Conservation (phyloP, 2,113 vertebrate species). For the Oncorhynchus clarkii region DNA sequence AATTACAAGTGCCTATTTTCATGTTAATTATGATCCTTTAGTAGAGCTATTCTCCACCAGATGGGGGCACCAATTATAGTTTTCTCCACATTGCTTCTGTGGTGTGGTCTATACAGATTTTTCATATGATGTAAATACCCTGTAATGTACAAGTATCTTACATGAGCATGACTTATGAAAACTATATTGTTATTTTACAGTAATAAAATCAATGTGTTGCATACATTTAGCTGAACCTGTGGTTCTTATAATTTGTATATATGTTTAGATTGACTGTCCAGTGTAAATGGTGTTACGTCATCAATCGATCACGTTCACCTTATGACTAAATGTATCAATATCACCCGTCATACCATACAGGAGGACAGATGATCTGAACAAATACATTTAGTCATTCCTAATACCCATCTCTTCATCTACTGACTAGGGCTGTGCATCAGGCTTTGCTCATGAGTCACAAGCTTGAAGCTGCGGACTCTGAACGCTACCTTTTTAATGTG, state of each 20-base stretch:
- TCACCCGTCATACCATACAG: background rate
- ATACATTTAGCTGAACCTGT: background rate
- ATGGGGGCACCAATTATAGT: too few species aligned
- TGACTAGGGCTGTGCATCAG: background rate
- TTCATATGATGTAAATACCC: too few species aligned
- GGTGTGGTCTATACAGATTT: too few species aligned
- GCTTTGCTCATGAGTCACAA: background rate
- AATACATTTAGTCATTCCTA: background rate
- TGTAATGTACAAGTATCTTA: background rate
- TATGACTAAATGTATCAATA: background rate
- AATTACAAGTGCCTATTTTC: too few species aligned
- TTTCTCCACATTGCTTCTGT: too few species aligned
- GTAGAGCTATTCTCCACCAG: too few species aligned
- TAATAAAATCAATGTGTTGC: background rate
- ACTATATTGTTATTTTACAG: background rate
- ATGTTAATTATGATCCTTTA: too few species aligned
- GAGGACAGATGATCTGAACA: background rate
- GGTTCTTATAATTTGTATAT: background rate
- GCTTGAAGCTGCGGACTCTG: slow-evolving; percentile 35
- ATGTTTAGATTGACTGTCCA: background rate
- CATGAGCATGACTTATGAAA: background rate
- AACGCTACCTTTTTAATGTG: slow-evolving; percentile 24
- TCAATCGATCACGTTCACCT: background rate
- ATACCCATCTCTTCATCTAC: background rate
- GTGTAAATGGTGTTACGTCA: background rate